A percentile compares a stretch with the other conserved stretches of the same genome.
Evolutionary conservation across 1,140 invertebrate genomes (phyloP).

Genomic region (Laodelphax striatellus): DNA sequence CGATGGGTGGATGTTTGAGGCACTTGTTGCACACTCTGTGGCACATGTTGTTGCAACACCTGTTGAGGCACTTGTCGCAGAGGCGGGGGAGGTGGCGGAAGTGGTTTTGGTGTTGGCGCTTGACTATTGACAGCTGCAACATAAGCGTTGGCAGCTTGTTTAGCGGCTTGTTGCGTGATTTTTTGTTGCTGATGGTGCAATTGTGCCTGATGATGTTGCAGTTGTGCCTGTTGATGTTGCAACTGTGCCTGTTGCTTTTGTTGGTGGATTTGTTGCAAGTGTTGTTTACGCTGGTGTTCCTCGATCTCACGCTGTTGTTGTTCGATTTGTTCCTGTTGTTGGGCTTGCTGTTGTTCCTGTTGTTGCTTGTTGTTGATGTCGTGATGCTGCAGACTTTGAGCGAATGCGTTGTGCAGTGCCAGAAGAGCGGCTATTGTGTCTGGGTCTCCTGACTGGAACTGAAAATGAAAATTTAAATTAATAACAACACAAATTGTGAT

Average conservation of each 20-base stretch:
- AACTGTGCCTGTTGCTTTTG: conserved; percentile 32
- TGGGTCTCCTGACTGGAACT: conserved; percentile 18
- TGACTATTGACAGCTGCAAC: no score
- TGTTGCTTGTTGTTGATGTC: conserved; percentile 18
- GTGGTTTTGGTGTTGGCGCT: not conserved
- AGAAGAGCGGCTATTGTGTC: conserved; percentile 24
- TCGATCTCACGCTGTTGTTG: conserved; percentile 33
- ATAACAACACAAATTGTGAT: no score
- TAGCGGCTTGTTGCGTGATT: not conserved
- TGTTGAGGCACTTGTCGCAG: no score
- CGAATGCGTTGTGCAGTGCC: conserved; percentile 25
- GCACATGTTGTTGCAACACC: no score
- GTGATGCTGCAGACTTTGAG: conserved; percentile 20
- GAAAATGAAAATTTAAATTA: not conserved
- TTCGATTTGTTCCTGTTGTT: conserved; percentile 32
- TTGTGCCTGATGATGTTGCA: not conserved
- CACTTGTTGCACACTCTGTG: no score
- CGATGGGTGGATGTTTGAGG: not conserved
- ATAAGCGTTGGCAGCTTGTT: no score
- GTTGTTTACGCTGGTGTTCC: no score
- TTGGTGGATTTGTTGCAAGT: conserved; percentile 23
- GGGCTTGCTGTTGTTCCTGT: conserved; percentile 26
- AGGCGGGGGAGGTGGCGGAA: not conserved
- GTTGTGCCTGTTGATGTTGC: conserved; percentile 36
- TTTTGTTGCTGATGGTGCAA: not conserved